Conservation (phyloP, 2,797 vertebrate genomes). For the Chiloscyllium punctatum region DNA sequence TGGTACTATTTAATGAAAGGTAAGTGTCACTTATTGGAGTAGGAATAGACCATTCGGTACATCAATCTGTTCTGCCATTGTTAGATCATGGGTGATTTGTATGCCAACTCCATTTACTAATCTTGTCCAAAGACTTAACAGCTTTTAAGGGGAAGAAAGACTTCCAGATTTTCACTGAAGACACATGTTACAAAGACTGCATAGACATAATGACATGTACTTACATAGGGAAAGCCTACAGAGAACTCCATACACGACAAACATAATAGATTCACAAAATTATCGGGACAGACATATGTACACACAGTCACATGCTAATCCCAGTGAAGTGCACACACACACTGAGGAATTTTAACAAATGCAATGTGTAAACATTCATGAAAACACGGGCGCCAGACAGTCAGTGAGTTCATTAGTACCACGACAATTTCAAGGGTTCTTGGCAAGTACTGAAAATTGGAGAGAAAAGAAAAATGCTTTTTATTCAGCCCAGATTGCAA, state of each 20-base stretch:
- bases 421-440: conserved; percentile 5
- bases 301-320: not conserved
- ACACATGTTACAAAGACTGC: not conserved
- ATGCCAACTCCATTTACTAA: not conserved
- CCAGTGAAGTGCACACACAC: not conserved
- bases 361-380: conserved; percentile 30
- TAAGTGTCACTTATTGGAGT: not conserved
- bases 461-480: not conserved
- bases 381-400: conserved; percentile 29
- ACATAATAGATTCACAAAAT: not conserved
- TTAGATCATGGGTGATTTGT: not conserved
- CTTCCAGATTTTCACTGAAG: not conserved
- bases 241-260: not conserved
- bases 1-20: not conserved
- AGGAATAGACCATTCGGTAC: not conserved
- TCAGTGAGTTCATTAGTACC: conserved; percentile 15
- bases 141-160: not conserved
- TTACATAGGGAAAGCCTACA: not conserved
- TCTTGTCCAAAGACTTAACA: not conserved
- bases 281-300: not conserved
- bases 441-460: conserved; percentile 20
- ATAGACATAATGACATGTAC: not conserved
- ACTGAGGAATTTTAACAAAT: conserved; percentile 34
- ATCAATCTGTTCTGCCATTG: not conserved
- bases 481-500: conserved; percentile 27